Evolutionary conservation across 1,140 invertebrate genomes (phyloP).

Genomic region (Leptopilina clavipes): DNA sequence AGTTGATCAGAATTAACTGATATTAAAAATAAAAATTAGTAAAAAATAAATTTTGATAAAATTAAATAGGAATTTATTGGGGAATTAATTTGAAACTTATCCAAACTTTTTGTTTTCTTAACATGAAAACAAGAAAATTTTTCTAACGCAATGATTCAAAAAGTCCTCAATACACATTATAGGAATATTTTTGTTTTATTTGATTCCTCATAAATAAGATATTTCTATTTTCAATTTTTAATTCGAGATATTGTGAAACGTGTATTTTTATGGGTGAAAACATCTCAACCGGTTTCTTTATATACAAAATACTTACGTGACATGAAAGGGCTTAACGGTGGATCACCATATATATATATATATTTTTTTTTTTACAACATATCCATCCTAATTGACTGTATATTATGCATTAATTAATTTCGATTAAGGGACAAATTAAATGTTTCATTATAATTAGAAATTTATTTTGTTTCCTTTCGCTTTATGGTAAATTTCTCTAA

Average conservation of each 20-base stretch:
- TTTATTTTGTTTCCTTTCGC: not conserved
- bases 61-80: too few relatives aligned
- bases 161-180: not conserved
- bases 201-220: not conserved
- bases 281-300: conserved; percentile 21
- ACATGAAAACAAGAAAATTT: not conserved
- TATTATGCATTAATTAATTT: not conserved
- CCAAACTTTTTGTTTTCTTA: too few relatives aligned
- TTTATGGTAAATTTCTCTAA: too few relatives aligned
- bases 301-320: conserved; percentile 22
- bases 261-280: conserved; percentile 23
- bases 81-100: too few relatives aligned
- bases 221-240: conserved; percentile 10
- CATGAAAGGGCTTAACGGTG: conserved; percentile 14
- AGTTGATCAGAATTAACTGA: too few relatives aligned
- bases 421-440: conserved; percentile 15
- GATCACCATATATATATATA: not conserved
- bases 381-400: not conserved
- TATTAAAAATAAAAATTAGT: too few relatives aligned
- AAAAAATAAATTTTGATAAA: too few relatives aligned
- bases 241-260: conserved; percentile 25
- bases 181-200: not conserved
- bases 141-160: not conserved
- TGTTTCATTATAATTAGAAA: not conserved
- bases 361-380: not conserved